phyloP scores from a whole-genome alignment of 2,888 invertebrate genomes.

The Drosophila kambysellisi region DNA sequence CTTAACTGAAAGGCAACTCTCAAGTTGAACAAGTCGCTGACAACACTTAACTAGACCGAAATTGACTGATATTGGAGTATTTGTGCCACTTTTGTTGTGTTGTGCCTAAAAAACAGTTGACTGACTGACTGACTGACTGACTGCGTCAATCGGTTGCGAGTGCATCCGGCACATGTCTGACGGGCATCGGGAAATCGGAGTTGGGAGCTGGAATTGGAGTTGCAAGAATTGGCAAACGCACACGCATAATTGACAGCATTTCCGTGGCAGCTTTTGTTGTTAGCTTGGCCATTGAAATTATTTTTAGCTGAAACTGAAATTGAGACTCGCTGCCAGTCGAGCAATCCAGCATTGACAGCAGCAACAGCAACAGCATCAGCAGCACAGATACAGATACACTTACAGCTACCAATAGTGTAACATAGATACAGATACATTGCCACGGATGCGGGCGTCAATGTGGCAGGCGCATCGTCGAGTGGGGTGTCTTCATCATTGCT shows the following conservation, averaged over 20 bases:
- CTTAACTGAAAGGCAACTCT: conserved; percentile 9
- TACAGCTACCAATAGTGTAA: not conserved
- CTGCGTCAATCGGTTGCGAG: conserved; percentile 33
- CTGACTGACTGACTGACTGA: conserved; percentile 4
- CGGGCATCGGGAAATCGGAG: not conserved
- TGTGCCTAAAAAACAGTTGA: conserved; percentile 29
- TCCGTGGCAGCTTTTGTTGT: conserved; percentile 64
- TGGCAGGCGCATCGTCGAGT: conserved; percentile 23
- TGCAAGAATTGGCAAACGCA: conserved; percentile 47
- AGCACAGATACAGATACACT: conserved; percentile 10
- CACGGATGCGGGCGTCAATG: conserved; percentile 23
- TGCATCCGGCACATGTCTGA: conserved; percentile 46
- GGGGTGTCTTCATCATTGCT: conserved; percentile 43
- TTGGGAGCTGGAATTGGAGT: not conserved
- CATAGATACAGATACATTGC: conserved; percentile 2
- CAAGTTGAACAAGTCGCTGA: not conserved
- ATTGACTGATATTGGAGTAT: conserved; percentile 11
- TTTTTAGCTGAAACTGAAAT: conserved; percentile 60
- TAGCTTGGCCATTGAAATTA: conserved; percentile 61
- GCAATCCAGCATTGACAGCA: conserved; percentile 39
- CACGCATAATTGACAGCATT: conserved; percentile 73
- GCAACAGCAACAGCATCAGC: conserved; percentile 21
- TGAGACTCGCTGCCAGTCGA: conserved; percentile 38
- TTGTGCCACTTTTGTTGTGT: conserved; percentile 21
- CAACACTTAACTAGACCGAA: conserved; percentile 18